Evolutionary conservation across 2,113 vertebrate genomes (phyloP).

Genomic region (Todiramphus saurophagus): DNA sequence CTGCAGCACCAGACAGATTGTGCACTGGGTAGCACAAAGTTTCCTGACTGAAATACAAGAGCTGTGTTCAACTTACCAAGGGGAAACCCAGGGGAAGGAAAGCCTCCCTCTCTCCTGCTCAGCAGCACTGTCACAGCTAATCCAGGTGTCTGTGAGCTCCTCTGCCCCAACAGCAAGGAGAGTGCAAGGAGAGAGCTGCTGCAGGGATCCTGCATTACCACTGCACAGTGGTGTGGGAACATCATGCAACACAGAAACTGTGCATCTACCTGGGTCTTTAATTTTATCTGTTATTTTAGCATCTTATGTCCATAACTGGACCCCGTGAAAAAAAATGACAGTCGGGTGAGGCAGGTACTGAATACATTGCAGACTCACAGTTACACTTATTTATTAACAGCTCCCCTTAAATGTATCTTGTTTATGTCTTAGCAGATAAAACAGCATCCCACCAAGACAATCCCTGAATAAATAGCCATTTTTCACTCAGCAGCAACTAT

Average conservation of each 20-base stretch:
- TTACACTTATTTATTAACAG: not conserved
- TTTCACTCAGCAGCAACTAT: not conserved
- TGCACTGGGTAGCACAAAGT: not conserved
- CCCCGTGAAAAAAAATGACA: not conserved
- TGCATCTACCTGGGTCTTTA: not conserved
- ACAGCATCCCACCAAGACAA: not conserved
- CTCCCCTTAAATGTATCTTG: not conserved
- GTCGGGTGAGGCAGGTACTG: not conserved
- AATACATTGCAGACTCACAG: not conserved
- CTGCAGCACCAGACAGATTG: constrained; percentile 5
- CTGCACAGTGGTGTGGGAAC: not conserved
- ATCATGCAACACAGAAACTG: not conserved
- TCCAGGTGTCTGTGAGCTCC: not conserved
- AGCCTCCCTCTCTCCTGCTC: rapidly evolving
- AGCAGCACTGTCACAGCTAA: not conserved
- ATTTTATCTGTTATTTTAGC: not conserved
- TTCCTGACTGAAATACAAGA: not conserved
- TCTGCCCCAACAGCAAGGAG: not conserved
- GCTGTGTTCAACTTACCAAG: not conserved
- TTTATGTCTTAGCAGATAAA: not conserved
- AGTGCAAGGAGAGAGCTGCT: not conserved
- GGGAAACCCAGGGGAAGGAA: not conserved
- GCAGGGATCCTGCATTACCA: not conserved
- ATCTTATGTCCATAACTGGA: not conserved
- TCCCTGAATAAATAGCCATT: not conserved